phyloP scores from a whole-genome alignment of 2,888 invertebrate genomes.

The Uloborus plumipes region DNA sequence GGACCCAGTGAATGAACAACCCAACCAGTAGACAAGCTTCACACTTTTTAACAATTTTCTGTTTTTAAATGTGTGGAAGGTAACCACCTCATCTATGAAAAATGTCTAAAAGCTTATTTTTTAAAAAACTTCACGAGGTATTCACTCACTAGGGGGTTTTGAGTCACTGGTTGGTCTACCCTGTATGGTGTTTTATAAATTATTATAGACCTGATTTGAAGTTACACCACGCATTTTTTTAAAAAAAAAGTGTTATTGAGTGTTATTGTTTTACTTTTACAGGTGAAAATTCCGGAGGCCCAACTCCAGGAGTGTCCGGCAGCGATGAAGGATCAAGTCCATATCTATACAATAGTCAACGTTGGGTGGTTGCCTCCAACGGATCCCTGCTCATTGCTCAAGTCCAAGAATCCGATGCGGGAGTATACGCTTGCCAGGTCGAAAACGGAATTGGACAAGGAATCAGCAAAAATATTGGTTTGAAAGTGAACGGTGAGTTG shows the following conservation, averaged over 20 bases:
- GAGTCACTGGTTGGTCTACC: too few relatives aligned
- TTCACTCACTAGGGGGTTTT: too few relatives aligned
- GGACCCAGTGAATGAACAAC: too few relatives aligned
- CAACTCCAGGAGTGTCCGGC: conserved; percentile 27
- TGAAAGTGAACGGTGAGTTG: conserved; percentile 53
- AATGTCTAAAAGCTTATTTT: too few relatives aligned
- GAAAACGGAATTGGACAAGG: conserved; percentile 55
- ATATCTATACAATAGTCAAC: conserved; percentile 41
- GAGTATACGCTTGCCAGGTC: conserved; percentile 48
- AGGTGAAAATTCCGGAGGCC: conserved; percentile 17
- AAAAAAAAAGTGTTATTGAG: neutral
- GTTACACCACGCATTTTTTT: too few relatives aligned
- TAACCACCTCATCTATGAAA: too few relatives aligned
- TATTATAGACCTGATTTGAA: too few relatives aligned
- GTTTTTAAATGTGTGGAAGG: too few relatives aligned
- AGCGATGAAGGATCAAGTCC: conserved; percentile 18
- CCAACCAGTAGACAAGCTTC: too few relatives aligned
- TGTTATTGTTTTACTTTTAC: neutral
- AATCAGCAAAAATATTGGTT: conserved; percentile 51
- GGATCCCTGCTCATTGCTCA: conserved; percentile 48
- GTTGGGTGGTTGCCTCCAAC: conserved; percentile 39
- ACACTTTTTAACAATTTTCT: too few relatives aligned
- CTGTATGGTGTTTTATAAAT: too few relatives aligned
- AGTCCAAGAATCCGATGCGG: conserved; percentile 51
- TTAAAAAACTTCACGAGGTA: too few relatives aligned